Evolutionary conservation across 2,797 vertebrate genomes (phyloP).

Genomic region (Oreochromis grahami): DNA sequence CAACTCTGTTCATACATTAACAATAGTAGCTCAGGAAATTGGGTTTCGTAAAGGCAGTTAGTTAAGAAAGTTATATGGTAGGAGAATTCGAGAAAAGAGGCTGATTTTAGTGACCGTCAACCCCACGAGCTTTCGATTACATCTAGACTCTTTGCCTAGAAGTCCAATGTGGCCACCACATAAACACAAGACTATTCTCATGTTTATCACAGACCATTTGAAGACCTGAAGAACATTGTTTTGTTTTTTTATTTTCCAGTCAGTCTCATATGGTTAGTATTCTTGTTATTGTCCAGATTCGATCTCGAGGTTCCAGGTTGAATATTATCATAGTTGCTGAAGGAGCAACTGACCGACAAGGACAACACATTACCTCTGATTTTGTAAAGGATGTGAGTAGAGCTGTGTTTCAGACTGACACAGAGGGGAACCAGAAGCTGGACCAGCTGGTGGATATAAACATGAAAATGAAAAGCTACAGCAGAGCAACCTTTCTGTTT

Average conservation of each 20-base stretch:
- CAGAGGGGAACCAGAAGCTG: conserved; percentile 53
- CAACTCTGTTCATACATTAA: not conserved
- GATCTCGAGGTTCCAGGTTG: conserved; percentile 83
- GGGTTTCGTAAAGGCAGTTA: not conserved
- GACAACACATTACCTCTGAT: conserved; percentile 81
- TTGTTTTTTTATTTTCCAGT: not conserved
- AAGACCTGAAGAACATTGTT: not conserved
- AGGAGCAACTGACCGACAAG: conserved; percentile 83
- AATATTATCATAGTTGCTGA: conserved; percentile 94
- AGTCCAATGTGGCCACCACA: not conserved
- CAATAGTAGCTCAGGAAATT: not conserved
- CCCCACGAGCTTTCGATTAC: conserved; percentile 72
- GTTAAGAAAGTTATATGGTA: not conserved
- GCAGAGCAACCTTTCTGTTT: not conserved
- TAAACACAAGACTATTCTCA: not conserved
- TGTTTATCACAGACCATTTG: not conserved
- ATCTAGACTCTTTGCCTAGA: not conserved
- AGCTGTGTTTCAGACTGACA: conserved; percentile 11
- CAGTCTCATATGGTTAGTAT: conserved; percentile 5
- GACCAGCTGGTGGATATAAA: conserved; percentile 4
- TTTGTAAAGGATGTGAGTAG: conserved; percentile 82
- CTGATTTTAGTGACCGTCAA: conserved; percentile 59
- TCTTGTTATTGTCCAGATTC: conserved; percentile 74
- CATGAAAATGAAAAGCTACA: not conserved
- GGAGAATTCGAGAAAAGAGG: not conserved